phyloP scores from a whole-genome alignment of 2,113 vertebrate genomes.

The Trachemys scripta region DNA sequence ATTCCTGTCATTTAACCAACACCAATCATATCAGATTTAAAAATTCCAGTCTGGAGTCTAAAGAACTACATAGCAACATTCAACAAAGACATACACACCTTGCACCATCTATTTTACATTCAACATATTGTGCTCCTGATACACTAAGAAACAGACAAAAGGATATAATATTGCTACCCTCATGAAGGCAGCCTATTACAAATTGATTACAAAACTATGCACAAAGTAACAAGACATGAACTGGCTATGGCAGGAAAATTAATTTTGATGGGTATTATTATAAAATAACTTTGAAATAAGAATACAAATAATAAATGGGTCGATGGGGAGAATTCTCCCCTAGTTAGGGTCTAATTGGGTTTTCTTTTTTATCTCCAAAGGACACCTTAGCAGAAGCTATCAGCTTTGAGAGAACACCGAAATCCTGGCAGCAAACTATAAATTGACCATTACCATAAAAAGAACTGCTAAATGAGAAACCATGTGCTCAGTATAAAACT shows the following conservation, averaged over 20 bases:
- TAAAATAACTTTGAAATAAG: slow-evolving; percentile 46
- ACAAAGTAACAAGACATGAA: background rate
- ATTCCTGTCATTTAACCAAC: background rate
- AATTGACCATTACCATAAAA: slow-evolving; percentile 89
- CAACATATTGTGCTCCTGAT: background rate
- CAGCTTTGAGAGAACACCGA: slow-evolving; percentile 77
- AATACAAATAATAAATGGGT: slow-evolving; percentile 20
- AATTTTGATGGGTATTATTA: background rate
- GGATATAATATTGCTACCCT: background rate
- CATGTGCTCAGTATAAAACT: slow-evolving; percentile 87
- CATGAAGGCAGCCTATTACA: background rate
- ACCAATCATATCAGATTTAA: background rate
- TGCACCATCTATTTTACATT: background rate
- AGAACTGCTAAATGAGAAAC: slow-evolving; percentile 85
- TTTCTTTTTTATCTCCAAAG: slow-evolving; percentile 77
- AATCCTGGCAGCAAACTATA: slow-evolving; percentile 82
- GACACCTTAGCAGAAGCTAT: slow-evolving; percentile 84
- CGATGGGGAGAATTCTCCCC: background rate
- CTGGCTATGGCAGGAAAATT: background rate
- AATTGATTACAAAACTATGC: background rate
- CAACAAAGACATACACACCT: background rate
- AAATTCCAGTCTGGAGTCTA: background rate
- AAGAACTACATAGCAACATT: background rate
- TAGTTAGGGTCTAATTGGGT: slow-evolving; percentile 62
- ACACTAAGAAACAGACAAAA: slow-evolving; percentile 2